Evolutionary conservation across 2,888 invertebrate genomes (phyloP), one percentile per base, ranked within the genome.

Genomic region (Eremobia ochroleuca): DNA sequence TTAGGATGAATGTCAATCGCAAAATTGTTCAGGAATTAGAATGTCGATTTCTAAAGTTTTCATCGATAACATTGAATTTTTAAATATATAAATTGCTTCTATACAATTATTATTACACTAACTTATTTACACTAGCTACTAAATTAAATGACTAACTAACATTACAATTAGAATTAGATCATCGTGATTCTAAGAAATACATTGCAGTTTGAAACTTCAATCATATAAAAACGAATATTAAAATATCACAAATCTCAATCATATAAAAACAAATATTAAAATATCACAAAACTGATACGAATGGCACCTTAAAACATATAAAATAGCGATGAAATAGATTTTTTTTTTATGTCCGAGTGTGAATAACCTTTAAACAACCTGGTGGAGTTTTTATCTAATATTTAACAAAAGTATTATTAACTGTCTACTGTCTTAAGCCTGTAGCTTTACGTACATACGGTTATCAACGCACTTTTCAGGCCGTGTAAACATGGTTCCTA

Each of bases 391-490:
- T 64, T 59, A 79, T 71, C 67, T 65, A 43, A 69, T 18, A 72
- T 43, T 71, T 72, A 61, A 34, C 52, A 64, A 49, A 13, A 61
- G 8, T 55, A 66, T 74, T 67, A 74, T 34, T 31, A 58, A 15
- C 31, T 72, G 61, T 66, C 21, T 62, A 34, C 59, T 61, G 55
- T 28, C 70, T 70, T 71, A 77, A 52, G 25, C 55, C 25, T 64
- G 34, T 49, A 68, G 43, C 68, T 74, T 83, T 75, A 62, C 61
- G 55, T 31, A 64, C 46, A 59, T 43, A 65, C 43, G 59, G 59
- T 67, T 79, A 79, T 86, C 72, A 84, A 59, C 31, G 31, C 52
- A n/a, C 46, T 69, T 72, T 71, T 64, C 62, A 75, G 71, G 72
- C 31, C 52, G 69, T 31, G 68, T 69, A 74, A 68, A 83, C 71